Base-by-base conservation (phyloP, 1,140 invertebrate genomes). In the Leptoteleia sp. region DNA sequence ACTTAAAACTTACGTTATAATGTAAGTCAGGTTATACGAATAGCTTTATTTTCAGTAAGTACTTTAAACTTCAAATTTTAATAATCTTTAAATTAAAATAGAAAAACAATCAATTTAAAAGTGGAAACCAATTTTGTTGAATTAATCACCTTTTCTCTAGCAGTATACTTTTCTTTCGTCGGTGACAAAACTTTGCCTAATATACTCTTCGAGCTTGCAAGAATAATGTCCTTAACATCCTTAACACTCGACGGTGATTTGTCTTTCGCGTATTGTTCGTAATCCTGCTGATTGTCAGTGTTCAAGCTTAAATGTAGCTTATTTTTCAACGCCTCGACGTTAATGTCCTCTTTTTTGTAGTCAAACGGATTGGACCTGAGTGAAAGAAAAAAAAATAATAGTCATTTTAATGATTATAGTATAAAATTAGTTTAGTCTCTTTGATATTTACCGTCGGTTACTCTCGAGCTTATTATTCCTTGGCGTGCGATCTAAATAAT, bases 141-240 rank as follows among this genome's bases (percentile, higher is more conserved):
- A 25, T 25, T 25, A 25, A 3, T 25, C 6, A 47, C 88, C 83
- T 89, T 90, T 76, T 90, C 89, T 61, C 86, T 86, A 0, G 80
- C 68, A 9, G 73, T 64, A 57, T 87, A 91, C 84, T 94, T 94
- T 81, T 94, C 93, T 88, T 93, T 93, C 0, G 93, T 91, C 0
- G 94, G 94, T 0, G 94, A 95, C 4, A 95, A 89, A 78, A 95
- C 94, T 89, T 95, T 95, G 16, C 93, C 94, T 52, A 96, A 87
- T 70, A 95, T 93, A 82, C 89, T 94, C 84, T 95, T 95, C 2
- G 94, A 95, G 70, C 94, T 92, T 1, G 92, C 91, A 9, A 95
- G 80, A 81, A 95, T 92, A 80, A 94, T 92, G 73, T 94, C 94
- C 73, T 94, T 93, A 1, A 94, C 92, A 84, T 95, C 94, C 77